These are phyloP conservation scores for Micromussa lordhowensis DNA, from an alignment of 92 coral and sea anemone species.

Conservation along the genomic window DNA sequence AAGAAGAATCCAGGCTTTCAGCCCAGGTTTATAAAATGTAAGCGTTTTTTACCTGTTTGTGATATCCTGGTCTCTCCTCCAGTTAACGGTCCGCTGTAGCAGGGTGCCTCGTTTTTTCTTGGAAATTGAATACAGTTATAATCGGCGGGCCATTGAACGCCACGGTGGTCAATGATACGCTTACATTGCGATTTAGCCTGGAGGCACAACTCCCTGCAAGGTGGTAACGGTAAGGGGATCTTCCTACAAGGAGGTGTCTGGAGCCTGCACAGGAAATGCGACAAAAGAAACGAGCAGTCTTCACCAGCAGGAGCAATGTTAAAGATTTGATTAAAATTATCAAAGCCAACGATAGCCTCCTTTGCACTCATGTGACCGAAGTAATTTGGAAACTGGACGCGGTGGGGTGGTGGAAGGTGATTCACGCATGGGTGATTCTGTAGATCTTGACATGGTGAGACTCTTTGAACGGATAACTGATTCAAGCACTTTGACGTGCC, in stretches of 20 bases:
- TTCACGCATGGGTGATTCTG: not conserved
- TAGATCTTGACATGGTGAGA: not conserved
- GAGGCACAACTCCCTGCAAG: conserved; percentile 65
- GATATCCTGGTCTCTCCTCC: not conserved
- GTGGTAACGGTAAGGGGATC: conserved; percentile 23
- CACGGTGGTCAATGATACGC: not conserved
- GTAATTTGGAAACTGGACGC: conserved; percentile 51
- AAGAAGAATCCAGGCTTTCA: too few species aligned
- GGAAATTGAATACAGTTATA: conserved; percentile 56
- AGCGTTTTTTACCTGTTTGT: conserved; percentile 5
- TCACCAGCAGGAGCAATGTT: not conserved
- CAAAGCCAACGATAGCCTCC: conserved; percentile 4
- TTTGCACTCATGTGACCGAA: conserved; percentile 36
- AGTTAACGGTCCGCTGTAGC: conserved; percentile 26
- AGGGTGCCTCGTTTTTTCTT: conserved; percentile 15
- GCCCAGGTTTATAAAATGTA: not conserved
- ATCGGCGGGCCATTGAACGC: conserved; percentile 57
- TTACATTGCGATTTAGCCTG: conserved; percentile 17
- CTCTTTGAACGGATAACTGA: conserved; percentile 9
- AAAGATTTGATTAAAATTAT: not conserved
- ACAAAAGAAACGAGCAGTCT: conserved; percentile 38
- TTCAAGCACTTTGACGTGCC: conserved; percentile 20
- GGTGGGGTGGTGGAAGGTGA: not conserved
- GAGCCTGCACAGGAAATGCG: conserved; percentile 51
- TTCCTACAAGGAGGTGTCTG: conserved; percentile 52